These are phyloP conservation scores for Myotis vivesi DNA, from an alignment of 2,797 vertebrate genomes.

Conservation along the genomic window DNA sequence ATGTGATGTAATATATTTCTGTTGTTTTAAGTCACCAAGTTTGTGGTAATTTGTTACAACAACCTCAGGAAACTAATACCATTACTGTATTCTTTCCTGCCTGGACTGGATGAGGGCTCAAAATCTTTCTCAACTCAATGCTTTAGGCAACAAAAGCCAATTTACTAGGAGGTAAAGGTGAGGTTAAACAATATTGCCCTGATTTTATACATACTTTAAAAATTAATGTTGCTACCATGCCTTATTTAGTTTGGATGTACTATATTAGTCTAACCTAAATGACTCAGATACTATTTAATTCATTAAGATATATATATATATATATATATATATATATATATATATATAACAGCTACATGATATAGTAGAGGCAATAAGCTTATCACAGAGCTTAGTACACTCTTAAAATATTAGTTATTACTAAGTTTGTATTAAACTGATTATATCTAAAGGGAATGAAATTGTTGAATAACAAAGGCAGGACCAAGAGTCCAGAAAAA, in stretches of 20 bases:
- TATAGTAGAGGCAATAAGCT: neutral
- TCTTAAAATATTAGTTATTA: neutral
- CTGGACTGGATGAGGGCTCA: neutral
- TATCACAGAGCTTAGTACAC: neutral
- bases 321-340: neutral
- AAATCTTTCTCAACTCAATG: neutral
- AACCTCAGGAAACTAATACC: neutral
- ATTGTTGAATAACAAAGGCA: neutral
- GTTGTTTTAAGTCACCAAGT: neutral
- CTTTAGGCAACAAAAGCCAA: neutral
- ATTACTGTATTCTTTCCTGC: neutral
- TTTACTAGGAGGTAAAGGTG: neutral
- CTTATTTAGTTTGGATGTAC: neutral
- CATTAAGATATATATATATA: conserved; percentile 14
- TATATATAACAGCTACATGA: neutral
- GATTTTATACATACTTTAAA: conserved; percentile 1
- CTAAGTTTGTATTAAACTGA: conserved; percentile 5
- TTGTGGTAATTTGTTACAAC: neutral
- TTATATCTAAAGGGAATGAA: neutral
- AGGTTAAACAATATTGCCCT: neutral
- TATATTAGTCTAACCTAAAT: neutral
- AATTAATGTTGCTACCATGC: neutral
- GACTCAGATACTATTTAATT: neutral
- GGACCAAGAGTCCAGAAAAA: neutral
- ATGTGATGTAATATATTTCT: neutral